Base-by-base conservation (phyloP, 2,888 invertebrate species). In the Trachelus stipa region DNA sequence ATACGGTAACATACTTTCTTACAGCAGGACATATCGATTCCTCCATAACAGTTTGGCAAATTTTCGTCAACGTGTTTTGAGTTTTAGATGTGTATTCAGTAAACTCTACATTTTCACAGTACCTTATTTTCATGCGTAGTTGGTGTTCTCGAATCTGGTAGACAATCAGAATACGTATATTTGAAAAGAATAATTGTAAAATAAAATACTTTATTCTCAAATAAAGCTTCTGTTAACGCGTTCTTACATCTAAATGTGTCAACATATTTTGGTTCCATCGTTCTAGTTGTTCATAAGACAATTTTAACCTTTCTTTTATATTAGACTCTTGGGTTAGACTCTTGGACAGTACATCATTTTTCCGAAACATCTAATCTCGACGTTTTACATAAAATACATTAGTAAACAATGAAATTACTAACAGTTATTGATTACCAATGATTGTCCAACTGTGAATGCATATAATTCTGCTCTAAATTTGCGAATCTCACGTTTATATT, bases 81-180 rank as follows among this genome's bases (percentile, higher is more conserved):
- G 37, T 30, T n/a, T 40, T 35, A 11, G 73, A 74, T 30, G 75
- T 76, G 12, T 84, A 84, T 68, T 85, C 84, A n/a, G 76, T 69
- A n/a, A 85, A 82, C 56, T 74, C 78, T n/a, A 85, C 77, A 74
- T 85, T 85, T 33, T 81, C 84, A 75, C 79, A 83, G 35, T 82
- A 78, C 34, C 78, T 74, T 15, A 82, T 78, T 30, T 78, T 81
- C 69, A 82, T 56, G 69, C 76, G 34, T 23, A 85, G 69, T 30
- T 85, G 83, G 30, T 79, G 80, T 35, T 82, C 79, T 12, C 75
- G 71, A 37, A 81, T 82, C 85, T 85, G 56, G 33, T 34, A 73
- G 76, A 35, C 76, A 73, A 35, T 9, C 9, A 56, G 23, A 15
- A 56, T 23, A 56, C 23, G 23, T 56, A 56, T 23, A 23, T 56